phyloP scores from a whole-genome alignment of 2,113 vertebrate genomes.

The Charina bottae region DNA sequence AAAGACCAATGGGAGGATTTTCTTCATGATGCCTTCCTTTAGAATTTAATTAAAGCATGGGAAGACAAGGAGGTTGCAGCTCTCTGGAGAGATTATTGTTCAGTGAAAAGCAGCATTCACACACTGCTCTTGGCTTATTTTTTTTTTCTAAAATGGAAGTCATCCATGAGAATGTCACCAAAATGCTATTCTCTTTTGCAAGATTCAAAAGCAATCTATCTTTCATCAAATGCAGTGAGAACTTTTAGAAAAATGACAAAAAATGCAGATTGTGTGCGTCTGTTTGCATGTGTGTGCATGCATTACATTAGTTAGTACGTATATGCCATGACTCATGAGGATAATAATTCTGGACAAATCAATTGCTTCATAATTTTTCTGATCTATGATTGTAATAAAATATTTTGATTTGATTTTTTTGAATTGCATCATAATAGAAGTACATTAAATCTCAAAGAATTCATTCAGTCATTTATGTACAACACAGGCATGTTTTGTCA shows the following conservation, averaged over 20 bases:
- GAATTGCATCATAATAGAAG: neutral
- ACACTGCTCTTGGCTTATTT: neutral
- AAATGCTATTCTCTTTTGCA: neutral
- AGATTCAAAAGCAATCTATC: neutral
- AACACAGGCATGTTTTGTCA: neutral
- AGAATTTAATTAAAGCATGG: neutral
- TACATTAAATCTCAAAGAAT: neutral
- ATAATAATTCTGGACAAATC: neutral
- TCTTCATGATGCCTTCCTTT: neutral
- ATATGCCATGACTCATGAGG: neutral
- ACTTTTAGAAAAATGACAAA: neutral
- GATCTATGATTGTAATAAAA: neutral
- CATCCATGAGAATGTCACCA: neutral
- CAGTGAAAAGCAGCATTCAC: neutral
- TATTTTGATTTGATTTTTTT: neutral
- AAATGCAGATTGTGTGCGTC: neutral
- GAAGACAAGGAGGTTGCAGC: neutral
- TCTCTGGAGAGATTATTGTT: neutral
- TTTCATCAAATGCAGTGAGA: neutral
- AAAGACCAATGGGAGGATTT: neutral
- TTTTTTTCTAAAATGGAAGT: neutral
- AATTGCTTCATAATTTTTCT: neutral
- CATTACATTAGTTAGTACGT: neutral
- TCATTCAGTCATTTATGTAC: neutral
- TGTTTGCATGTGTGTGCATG: neutral